Evolutionary conservation across 2,888 invertebrate genomes (phyloP).

Genomic region (Megamerina dolium): DNA sequence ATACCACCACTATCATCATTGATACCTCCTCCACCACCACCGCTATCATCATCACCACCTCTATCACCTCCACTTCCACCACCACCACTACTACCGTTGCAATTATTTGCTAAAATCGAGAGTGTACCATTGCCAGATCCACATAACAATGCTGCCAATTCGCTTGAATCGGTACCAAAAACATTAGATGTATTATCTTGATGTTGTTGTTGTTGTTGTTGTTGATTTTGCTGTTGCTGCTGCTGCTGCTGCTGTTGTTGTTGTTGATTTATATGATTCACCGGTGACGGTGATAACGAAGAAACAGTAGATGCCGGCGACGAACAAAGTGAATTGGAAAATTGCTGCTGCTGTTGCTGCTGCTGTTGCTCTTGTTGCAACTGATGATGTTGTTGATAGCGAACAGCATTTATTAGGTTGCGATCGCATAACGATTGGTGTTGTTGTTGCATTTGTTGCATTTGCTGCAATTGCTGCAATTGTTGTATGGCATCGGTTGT

Average conservation of each 20-base stretch:
- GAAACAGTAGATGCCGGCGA: conserved; percentile 45
- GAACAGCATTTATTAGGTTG: conserved; percentile 7
- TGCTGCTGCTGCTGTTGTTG: conserved; percentile 28
- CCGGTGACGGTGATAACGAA: conserved; percentile 43
- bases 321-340: conserved; percentile 39
- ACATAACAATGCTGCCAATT: conserved; percentile 37
- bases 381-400: conserved; percentile 22
- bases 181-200: conserved; percentile 24
- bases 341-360: conserved; percentile 31
- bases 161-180: conserved; percentile 33
- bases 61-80: conserved; percentile 16
- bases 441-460: conserved; percentile 18
- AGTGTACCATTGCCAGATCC: conserved; percentile 33
- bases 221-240: conserved; percentile 16
- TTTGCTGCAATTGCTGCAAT: conserved; percentile 28
- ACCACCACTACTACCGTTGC: conserved; percentile 14
- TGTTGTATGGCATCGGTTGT: conserved; percentile 37
- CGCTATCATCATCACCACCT: conserved; percentile 17
- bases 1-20: conserved; percentile 21
- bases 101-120: conserved; percentile 30
- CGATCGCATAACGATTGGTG: conserved; percentile 16
- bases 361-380: no score
- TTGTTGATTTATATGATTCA: conserved; percentile 22
- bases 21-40: conserved; percentile 18
- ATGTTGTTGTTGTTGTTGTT: conserved; percentile 21